Evolutionary conservation across 2,797 vertebrate species (phyloP).

Genomic region (Megalops cyprinoides): DNA sequence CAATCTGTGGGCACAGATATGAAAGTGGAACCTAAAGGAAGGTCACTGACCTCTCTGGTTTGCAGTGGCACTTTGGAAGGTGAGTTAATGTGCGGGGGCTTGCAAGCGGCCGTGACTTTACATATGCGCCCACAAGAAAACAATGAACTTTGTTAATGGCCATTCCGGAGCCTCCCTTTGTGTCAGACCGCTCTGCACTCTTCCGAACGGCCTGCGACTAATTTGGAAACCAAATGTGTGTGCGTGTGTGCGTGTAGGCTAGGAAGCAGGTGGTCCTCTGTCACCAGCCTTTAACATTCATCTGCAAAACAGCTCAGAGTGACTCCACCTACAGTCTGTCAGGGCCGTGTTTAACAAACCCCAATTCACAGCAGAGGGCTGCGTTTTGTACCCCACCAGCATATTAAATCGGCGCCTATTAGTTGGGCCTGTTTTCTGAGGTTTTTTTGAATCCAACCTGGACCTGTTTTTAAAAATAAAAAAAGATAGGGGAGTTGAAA

Average conservation of each 20-base stretch:
- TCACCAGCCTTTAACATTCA: conserved; percentile 6
- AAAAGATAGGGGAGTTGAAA: neutral
- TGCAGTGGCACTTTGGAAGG: no score
- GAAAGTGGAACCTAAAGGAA: no score
- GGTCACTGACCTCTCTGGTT: no score
- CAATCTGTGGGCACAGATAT: no score
- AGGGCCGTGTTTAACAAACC: conserved; percentile 5
- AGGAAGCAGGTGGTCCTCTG: neutral
- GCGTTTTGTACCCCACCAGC: neutral
- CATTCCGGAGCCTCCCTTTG: neutral
- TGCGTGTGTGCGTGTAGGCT: conserved; percentile 11
- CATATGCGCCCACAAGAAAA: neutral
- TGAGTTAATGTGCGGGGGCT: no score
- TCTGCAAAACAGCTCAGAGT: neutral
- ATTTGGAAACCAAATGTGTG: conserved; percentile 25
- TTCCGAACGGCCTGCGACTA: neutral
- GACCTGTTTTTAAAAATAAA: neutral
- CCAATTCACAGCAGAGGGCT: neutral
- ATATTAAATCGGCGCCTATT: conserved; percentile 2
- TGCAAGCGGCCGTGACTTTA: neutral
- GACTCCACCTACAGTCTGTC: conserved; percentile 2
- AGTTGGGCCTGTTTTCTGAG: neutral
- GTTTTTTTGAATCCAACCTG: conserved; percentile 4
- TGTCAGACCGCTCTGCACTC: neutral
- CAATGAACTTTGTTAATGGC: conserved; percentile 10